Evolutionary conservation across 53 echinoderm and acorn worm species (phyloP), one percentile per base, ranked within the genome.

Genomic region (Stichopus horrens): DNA sequence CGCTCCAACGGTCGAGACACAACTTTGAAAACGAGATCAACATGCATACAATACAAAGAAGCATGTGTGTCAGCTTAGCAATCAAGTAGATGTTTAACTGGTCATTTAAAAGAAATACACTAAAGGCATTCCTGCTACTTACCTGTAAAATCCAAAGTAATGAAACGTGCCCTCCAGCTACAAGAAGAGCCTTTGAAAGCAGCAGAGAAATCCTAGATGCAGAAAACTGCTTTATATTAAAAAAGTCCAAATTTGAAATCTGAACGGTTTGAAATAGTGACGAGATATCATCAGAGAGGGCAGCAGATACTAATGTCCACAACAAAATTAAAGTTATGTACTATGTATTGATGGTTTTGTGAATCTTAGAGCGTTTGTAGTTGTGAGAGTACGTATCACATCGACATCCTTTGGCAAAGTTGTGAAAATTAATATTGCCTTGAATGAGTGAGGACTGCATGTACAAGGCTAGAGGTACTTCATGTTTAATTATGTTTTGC

Each of bases 201-300:
- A 71, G 71, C 7, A 71, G 6, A 71, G n/a, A 20, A 20, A 71
- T n/a, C 71, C 71, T 71, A 7, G 71, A 18, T 71, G 71, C 71
- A 71, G 71, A 18, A 71, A 20, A 71, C n/a, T 16, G 6, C 16
- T 71, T 37, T 37, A 37, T 71, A 71, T 71, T 71, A 71, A 71
- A 71, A 60, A 63, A 71, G 6, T n/a, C 71, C 19, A 71, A 71
- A 71, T 71, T 71, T 71, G 71, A 71, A 71, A n/a, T 71, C 71
- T 18, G 18, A 71, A 71, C 19, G 71, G 71, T 71, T 71, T 71
- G 71, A 71, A 71, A 71, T n/a, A 20, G 19, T 71, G 71, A 71
- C 18, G 71, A 71, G 71, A 71, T 71, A 71, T n/a, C 19, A 71
- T 71, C 71, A 71, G 71, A 71, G 71, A 71, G 71, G 71, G 71